These are phyloP conservation scores for Protomyctophum bolini DNA, from an alignment of 2,113 vertebrate genomes.

Conservation along the genomic window DNA sequence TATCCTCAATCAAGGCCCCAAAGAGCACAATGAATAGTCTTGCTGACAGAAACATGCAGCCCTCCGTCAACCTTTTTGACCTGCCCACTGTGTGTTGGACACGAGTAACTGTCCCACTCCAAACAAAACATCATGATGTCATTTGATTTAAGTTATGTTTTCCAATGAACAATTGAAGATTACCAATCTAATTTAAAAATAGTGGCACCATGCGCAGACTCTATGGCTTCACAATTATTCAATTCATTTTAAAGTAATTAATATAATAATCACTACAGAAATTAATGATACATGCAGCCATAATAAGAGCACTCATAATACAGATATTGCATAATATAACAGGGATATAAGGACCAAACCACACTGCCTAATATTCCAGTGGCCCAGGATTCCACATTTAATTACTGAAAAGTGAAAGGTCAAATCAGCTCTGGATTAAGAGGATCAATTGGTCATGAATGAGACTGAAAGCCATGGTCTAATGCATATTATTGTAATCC, in stretches of 20 bases:
- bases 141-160: slow-evolving; percentile 36
- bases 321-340: too few species aligned
- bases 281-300: too few species aligned
- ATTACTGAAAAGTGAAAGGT: neutral
- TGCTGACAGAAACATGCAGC: slow-evolving; percentile 53
- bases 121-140: slow-evolving; percentile 29
- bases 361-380: neutral
- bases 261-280: too few species aligned
- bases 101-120: slow-evolving; percentile 16
- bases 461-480: neutral
- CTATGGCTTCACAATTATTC: too few species aligned
- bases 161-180: slow-evolving; percentile 1
- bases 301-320: too few species aligned
- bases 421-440: neutral
- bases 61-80: slow-evolving; percentile 35
- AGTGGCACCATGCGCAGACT: too few species aligned
- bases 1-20: slow-evolving; percentile 70
- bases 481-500: neutral
- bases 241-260: too few species aligned
- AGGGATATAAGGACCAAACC: neutral
- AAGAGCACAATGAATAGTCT: slow-evolving; percentile 64
- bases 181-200: too few species aligned
- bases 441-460: neutral
- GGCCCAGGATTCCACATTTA: neutral
- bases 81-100: slow-evolving; percentile 14